Conservation (phyloP, 2,888 invertebrate genomes). For the Margaritifera margaritifera region DNA sequence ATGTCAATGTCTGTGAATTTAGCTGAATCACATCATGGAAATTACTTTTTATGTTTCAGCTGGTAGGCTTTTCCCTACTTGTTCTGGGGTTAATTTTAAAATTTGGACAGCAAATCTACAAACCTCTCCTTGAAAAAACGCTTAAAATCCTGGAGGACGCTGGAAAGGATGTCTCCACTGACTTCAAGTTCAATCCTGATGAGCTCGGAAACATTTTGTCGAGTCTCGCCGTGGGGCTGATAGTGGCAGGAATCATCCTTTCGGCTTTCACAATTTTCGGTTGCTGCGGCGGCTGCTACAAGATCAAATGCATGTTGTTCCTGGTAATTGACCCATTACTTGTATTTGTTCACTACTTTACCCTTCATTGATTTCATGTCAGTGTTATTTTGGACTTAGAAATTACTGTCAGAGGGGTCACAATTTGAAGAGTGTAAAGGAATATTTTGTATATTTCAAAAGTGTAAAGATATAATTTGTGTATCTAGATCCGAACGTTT, state of each 20-base stretch:
- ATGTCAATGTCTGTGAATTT: not conserved
- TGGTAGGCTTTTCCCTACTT: conserved; percentile 35
- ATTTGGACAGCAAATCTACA: conserved; percentile 32
- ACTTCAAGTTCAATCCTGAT: conserved; percentile 34
- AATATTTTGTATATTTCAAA: no score
- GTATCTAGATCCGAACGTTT: no score
- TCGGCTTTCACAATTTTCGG: conserved; percentile 45
- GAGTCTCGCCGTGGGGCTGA: conserved; percentile 42
- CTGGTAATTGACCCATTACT: conserved; percentile 17
- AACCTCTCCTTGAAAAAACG: conserved; percentile 30
- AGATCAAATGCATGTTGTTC: conserved; percentile 39
- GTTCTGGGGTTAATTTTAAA: conserved; percentile 33
- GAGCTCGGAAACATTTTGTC: conserved; percentile 31
- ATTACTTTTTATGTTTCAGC: conserved; percentile 21
- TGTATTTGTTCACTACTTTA: not conserved
- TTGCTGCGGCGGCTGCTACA: conserved; percentile 53
- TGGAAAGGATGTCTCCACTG: conserved; percentile 19
- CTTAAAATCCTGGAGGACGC: conserved; percentile 23
- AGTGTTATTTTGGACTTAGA: no score
- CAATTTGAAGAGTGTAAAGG: no score
- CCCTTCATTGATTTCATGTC: no score
- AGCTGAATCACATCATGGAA: not conserved
- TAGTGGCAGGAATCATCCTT: conserved; percentile 45
- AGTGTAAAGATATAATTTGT: no score
- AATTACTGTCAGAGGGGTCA: no score